These are phyloP conservation scores for Sycophaga agraensis DNA, from an alignment of 1,140 invertebrate species.

Conservation along the genomic window DNA sequence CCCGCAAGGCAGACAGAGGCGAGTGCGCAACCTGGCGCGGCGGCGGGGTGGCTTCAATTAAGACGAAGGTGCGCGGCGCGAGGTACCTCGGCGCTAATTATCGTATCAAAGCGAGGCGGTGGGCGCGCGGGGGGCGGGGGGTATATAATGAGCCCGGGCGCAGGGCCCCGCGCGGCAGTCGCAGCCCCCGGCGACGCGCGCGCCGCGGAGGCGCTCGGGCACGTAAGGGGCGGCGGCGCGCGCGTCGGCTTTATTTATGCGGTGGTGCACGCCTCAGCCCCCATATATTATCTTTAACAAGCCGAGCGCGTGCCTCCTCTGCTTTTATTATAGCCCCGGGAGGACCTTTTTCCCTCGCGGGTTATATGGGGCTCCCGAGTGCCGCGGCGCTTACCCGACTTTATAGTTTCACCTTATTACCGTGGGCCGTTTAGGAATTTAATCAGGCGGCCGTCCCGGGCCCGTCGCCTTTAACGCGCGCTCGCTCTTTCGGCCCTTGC, in stretches of 20 bases:
- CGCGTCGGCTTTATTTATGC: not conserved
- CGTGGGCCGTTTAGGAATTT: not conserved
- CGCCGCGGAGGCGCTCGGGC: too few relatives aligned
- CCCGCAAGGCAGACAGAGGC: too few relatives aligned
- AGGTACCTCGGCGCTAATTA: not conserved
- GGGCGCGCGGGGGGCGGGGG: not conserved
- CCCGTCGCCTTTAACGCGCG: not conserved
- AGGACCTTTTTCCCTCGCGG: too few relatives aligned
- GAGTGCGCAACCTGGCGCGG: too few relatives aligned
- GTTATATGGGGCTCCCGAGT: not conserved
- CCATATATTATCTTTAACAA: constrained; percentile 2
- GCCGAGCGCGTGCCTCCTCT: too few relatives aligned
- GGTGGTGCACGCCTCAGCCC: not conserved
- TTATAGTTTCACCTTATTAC: not conserved
- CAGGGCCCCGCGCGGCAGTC: too few relatives aligned
- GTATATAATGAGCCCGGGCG: too few relatives aligned
- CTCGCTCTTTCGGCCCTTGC: too few relatives aligned
- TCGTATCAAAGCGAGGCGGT: not conserved
- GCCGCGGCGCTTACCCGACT: not conserved
- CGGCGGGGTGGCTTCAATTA: not conserved
- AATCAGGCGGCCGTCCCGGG: not conserved
- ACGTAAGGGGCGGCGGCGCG: not conserved
- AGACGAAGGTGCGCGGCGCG: not conserved
- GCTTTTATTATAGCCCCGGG: too few relatives aligned
- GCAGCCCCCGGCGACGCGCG: too few relatives aligned